Evolutionary conservation across 2,113 vertebrate species (phyloP).

Genomic region (Halcyon senegalensis): DNA sequence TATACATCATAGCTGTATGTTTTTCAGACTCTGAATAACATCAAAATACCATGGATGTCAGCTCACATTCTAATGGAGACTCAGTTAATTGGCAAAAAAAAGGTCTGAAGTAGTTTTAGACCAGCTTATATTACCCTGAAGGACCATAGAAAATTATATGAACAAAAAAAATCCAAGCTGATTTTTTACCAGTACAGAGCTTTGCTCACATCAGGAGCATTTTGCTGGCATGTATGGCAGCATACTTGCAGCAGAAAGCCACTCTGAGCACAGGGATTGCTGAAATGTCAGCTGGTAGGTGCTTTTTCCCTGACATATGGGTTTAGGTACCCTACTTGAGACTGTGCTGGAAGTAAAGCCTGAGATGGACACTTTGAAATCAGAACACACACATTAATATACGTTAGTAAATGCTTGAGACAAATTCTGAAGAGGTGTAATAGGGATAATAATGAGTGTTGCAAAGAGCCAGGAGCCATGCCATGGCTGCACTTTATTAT

Average conservation of each 20-base stretch:
- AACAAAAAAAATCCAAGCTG: not conserved
- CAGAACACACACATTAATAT: not conserved
- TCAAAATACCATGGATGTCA: not conserved
- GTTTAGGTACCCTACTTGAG: not conserved
- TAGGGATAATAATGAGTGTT: not conserved
- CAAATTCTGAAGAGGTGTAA: not conserved
- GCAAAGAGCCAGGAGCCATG: slow-evolving; percentile 20
- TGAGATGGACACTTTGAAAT: not conserved
- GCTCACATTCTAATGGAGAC: not conserved
- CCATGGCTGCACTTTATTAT: not conserved
- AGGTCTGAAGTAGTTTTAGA: not conserved
- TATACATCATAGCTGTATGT: not conserved
- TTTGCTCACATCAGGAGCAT: not conserved
- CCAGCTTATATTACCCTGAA: not conserved
- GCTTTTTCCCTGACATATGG: not conserved
- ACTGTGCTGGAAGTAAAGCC: not conserved
- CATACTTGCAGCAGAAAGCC: not conserved
- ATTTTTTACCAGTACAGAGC: not conserved
- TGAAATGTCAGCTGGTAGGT: not conserved
- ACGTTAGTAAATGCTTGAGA: not conserved
- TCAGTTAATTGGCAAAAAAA: not conserved
- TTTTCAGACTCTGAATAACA: not conserved
- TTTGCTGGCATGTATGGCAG: not conserved
- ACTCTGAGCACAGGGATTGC: not conserved
- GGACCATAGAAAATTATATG: not conserved